A percentile compares a stretch with the other conserved stretches of the same genome.
phyloP scores from a whole-genome alignment of 1,140 invertebrate species.

The Pinna nobilis region DNA sequence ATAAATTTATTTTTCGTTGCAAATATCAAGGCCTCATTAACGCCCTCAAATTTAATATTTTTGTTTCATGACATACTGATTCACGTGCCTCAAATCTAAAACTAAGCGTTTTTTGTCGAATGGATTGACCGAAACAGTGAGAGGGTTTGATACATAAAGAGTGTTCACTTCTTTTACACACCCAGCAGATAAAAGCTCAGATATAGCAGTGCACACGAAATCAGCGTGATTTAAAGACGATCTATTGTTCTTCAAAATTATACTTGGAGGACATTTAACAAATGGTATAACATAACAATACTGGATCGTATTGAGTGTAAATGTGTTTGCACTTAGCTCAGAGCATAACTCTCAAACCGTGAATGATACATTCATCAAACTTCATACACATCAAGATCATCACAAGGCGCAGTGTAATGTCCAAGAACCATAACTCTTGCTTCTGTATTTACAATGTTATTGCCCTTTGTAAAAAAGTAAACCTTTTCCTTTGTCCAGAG shows the following conservation, averaged over 20 bases:
- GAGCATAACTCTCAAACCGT: too few relatives aligned
- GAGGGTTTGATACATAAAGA: conserved; percentile 17
- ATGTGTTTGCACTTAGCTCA: too few relatives aligned
- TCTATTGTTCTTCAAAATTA: conserved; percentile 9
- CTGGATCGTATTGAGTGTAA: too few relatives aligned
- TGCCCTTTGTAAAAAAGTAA: too few relatives aligned
- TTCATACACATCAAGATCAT: too few relatives aligned
- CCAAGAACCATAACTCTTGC: too few relatives aligned
- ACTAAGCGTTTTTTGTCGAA: conserved; percentile 14
- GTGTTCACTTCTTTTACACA: conserved; percentile 1
- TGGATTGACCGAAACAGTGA: conserved; percentile 15
- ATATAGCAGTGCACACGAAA: conserved; percentile 12
- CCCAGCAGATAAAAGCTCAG: neutral
- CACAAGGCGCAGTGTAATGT: too few relatives aligned
- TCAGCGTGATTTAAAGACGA: conserved; percentile 7
- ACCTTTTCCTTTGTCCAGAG: too few relatives aligned
- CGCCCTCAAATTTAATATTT: conserved; percentile 24
- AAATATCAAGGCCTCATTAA: neutral
- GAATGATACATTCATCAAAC: too few relatives aligned
- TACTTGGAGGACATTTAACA: neutral
- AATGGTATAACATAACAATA: conserved; percentile 23
- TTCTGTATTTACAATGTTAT: too few relatives aligned
- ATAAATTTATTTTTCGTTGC: conserved; percentile 13
- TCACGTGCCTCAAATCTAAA: conserved; percentile 31
- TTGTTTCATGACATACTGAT: conserved; percentile 18